Conservation (phyloP, 2,797 vertebrate species). For the Gorsachius magnificus region DNA sequence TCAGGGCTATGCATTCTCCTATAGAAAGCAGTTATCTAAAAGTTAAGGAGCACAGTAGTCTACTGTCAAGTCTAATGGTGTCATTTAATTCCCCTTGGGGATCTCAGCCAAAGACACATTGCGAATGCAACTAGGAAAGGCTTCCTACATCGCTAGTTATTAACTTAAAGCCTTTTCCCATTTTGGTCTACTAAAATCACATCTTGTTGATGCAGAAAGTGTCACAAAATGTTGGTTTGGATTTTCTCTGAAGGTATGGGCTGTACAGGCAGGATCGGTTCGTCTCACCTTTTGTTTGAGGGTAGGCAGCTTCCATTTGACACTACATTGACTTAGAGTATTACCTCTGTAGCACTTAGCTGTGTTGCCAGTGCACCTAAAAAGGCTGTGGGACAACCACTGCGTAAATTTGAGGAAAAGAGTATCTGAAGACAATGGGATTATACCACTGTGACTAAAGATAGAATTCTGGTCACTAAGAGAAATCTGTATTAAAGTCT, state of each 20-base stretch:
- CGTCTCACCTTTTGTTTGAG: neutral
- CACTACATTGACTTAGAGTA: neutral
- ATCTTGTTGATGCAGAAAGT: neutral
- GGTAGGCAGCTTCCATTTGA: neutral
- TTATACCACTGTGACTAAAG: neutral
- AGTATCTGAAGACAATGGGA: neutral
- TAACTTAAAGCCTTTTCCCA: neutral
- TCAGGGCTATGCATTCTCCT: neutral
- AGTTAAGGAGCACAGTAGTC: neutral
- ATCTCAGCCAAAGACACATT: neutral
- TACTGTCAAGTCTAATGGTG: neutral
- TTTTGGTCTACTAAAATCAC: neutral
- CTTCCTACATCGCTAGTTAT: neutral
- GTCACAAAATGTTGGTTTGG: neutral
- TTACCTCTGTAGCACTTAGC: neutral
- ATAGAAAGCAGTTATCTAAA: neutral
- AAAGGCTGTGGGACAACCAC: neutral
- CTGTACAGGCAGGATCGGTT: neutral
- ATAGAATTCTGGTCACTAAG: neutral
- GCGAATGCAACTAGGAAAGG: neutral
- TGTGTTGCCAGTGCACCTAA: neutral
- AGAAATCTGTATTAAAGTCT: neutral
- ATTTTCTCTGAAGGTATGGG: neutral
- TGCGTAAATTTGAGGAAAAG: neutral
- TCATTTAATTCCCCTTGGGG: neutral